A percentile compares a stretch with the other conserved stretches of the same genome.
phyloP scores from a whole-genome alignment of 2,888 invertebrate genomes.

The Cheilosia urbana region DNA sequence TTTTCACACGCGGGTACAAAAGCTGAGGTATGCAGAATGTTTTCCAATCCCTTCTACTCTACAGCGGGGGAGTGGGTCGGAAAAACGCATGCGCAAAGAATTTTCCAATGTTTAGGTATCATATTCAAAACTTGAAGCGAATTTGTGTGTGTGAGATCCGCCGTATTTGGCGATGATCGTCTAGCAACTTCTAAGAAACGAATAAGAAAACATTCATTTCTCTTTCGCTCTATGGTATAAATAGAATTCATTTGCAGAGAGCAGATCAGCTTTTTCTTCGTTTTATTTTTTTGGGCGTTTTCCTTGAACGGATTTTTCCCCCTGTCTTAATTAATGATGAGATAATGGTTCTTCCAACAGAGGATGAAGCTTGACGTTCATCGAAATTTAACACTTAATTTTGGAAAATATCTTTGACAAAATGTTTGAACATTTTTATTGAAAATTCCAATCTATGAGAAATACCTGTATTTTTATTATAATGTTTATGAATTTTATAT shows the following conservation, averaged over 20 bases:
- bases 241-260: constrained; percentile 64
- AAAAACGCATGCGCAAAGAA: constrained; percentile 71
- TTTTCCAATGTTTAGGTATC: constrained; percentile 72
- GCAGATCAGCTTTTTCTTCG: constrained; percentile 28
- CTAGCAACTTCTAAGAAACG: constrained; percentile 30
- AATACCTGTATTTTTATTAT: constrained; percentile 44
- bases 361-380: constrained; percentile 11
- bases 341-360: constrained; percentile 55
- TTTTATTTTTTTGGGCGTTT: constrained; percentile 70
- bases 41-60: constrained; percentile 17
- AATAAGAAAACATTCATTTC: constrained; percentile 30
- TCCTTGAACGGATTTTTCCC: constrained; percentile 57
- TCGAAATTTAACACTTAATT: constrained; percentile 14
- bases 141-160: constrained; percentile 50
- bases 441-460: constrained; percentile 27
- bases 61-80: constrained; percentile 12
- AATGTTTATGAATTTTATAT: neutral
- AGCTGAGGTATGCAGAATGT: constrained; percentile 43
- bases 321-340: constrained; percentile 68
- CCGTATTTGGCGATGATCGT: constrained; percentile 76
- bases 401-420: constrained; percentile 19
- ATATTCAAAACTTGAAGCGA: constrained; percentile 44
- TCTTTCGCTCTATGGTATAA: constrained; percentile 45
- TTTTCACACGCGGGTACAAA: constrained; percentile 31
- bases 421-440: constrained; percentile 8